Conservation (phyloP, 2,113 vertebrate genomes). For the Pandion haliaetus region DNA sequence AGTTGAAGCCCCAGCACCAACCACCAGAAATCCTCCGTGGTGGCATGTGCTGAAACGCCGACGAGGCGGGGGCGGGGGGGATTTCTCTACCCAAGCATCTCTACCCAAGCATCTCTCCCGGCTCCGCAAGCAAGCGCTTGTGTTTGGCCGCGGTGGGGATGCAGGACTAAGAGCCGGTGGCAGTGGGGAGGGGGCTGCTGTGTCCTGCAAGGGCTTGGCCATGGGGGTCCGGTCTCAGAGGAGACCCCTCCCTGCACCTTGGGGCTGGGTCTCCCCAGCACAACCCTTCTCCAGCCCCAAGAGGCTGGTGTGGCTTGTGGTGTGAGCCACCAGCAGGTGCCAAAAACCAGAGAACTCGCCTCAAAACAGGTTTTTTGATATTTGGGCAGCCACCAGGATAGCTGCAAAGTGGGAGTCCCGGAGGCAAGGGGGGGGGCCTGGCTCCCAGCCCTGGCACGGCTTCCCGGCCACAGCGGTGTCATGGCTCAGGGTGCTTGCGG, state of each 20-base stretch:
- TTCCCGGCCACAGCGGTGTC: accelerated
- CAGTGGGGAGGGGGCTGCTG: background rate
- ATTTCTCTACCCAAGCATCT: background rate
- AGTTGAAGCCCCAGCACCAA: background rate
- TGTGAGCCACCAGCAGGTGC: background rate
- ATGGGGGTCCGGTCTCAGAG: accelerated
- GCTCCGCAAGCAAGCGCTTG: background rate
- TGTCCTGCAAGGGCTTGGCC: background rate
- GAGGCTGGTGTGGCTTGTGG: background rate
- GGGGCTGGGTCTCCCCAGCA: background rate
- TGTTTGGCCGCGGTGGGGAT: accelerated
- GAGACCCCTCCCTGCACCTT: accelerated
- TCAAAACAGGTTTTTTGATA: background rate
- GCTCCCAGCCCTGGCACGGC: background rate
- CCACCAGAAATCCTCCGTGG: background rate
- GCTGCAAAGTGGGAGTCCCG: background rate
- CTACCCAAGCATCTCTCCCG: accelerated
- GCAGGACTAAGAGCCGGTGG: background rate
- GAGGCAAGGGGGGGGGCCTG: background rate
- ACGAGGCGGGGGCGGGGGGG: accelerated
- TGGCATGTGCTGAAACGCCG: background rate
- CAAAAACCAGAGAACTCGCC: background rate
- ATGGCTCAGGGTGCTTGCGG: background rate
- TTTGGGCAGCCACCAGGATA: background rate
- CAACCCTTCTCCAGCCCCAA: background rate